A percentile compares a stretch with the other conserved stretches of the same genome.
phyloP scores from a whole-genome alignment of 2,888 invertebrate species.

The Cephus pygmeus region DNA sequence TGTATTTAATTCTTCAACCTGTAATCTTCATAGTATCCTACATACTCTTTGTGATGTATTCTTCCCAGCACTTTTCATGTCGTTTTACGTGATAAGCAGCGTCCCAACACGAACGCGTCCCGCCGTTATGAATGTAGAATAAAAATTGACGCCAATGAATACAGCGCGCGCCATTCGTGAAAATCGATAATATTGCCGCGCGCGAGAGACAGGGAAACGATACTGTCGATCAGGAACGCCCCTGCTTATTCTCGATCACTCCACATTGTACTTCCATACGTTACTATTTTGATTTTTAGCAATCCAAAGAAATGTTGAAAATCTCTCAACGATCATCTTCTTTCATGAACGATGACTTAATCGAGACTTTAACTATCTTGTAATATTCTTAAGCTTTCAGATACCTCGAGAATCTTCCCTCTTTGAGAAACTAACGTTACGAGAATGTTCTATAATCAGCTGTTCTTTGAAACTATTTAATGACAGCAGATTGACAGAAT shows the following conservation, averaged over 20 bases:
- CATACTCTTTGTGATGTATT: not conserved
- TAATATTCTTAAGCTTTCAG: not conserved
- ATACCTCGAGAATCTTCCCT: not conserved
- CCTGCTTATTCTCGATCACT: conserved; percentile 22
- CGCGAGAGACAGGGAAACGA: not conserved
- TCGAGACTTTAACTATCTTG: not conserved
- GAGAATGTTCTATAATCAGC: not conserved
- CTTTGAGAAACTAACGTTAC: not conserved
- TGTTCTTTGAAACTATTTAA: not conserved
- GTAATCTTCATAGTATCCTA: not conserved
- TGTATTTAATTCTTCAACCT: not conserved
- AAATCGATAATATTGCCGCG: not conserved
- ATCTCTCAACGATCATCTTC: not conserved
- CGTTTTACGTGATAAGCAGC: not conserved
- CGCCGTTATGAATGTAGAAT: not conserved
- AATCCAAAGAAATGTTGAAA: not conserved
- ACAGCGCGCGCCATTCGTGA: not conserved
- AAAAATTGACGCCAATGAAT: not conserved
- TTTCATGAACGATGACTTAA: not conserved
- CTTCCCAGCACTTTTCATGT: not conserved
- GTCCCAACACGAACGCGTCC: not conserved
- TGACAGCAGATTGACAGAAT: not conserved
- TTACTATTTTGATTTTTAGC: not conserved
- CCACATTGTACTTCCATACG: not conserved
- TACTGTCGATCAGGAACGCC: conserved; percentile 40